Percentiles rank a stretch among this genome's conserved stretches.
phyloP scores from a whole-genome alignment of 2,113 vertebrate genomes.

The Paralichthys olivaceus region DNA sequence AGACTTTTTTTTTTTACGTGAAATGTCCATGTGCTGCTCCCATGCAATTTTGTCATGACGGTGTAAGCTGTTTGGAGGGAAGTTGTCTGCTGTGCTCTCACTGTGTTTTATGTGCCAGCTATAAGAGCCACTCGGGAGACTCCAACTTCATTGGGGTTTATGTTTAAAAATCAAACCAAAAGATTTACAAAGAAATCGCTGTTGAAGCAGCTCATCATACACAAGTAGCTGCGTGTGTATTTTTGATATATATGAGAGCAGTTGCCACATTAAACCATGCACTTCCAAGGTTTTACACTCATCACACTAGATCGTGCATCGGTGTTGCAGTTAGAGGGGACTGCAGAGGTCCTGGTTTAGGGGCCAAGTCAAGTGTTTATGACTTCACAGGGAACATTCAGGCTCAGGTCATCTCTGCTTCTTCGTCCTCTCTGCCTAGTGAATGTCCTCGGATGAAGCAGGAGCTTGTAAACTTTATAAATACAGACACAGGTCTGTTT shows the following conservation, averaged over 20 bases:
- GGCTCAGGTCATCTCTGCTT: slow-evolving; percentile 7
- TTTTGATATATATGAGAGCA: not conserved
- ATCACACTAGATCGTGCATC: slow-evolving; percentile 20
- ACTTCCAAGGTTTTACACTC: slow-evolving; percentile 19
- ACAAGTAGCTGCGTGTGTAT: too few relatives aligned
- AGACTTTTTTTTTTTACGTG: not conserved
- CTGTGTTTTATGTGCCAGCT: slow-evolving; percentile 21
- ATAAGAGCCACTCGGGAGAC: not conserved
- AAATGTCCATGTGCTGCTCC: not conserved
- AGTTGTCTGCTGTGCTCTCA: not conserved
- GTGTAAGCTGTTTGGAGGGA: slow-evolving; percentile 22
- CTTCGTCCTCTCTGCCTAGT: slow-evolving; percentile 24
- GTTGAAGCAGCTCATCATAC: not conserved
- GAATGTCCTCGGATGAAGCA: slow-evolving; percentile 35
- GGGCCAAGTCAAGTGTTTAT: slow-evolving; percentile 31
- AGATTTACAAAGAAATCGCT: not conserved
- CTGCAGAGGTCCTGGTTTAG: slow-evolving; percentile 9
- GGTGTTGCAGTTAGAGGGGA: slow-evolving; percentile 45
- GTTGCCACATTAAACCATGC: not conserved
- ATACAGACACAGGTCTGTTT: slow-evolving; percentile 64
- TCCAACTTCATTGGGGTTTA: slow-evolving; percentile 13
- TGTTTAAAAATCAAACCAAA: slow-evolving; percentile 1
- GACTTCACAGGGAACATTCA: slow-evolving; percentile 21
- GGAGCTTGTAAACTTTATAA: slow-evolving; percentile 42
- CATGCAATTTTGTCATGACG: not conserved